phyloP scores from a whole-genome alignment of 2,113 vertebrate genomes.

The Chloropsis hardwickii region DNA sequence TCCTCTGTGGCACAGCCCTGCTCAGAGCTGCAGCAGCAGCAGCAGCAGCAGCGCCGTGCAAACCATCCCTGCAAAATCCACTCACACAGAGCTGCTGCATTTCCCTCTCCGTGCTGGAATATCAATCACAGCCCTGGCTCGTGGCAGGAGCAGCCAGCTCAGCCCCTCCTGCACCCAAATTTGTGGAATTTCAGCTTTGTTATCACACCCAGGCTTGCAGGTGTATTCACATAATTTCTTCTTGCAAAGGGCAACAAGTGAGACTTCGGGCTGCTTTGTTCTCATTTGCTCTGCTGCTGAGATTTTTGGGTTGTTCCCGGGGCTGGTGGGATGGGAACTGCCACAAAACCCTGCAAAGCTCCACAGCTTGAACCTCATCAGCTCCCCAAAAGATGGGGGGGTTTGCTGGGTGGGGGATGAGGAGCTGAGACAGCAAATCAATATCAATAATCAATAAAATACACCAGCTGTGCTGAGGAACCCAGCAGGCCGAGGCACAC shows the following conservation, averaged over 20 bases:
- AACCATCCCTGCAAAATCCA: not conserved
- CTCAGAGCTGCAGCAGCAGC: not conserved
- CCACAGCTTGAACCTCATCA: not conserved
- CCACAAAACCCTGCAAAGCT: not conserved
- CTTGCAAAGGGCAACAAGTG: not conserved
- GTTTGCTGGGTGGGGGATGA: not conserved
- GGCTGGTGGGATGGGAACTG: not conserved
- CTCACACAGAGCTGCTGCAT: not conserved
- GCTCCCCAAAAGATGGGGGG: not conserved
- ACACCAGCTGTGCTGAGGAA: not conserved
- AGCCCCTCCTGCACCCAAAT: not conserved
- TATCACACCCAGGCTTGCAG: not conserved
- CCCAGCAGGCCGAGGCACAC: not conserved
- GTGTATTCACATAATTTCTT: not conserved
- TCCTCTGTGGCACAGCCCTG: not conserved
- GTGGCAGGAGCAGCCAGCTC: not conserved
- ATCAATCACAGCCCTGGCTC: not conserved
- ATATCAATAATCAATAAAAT: not conserved
- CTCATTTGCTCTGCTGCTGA: not conserved
- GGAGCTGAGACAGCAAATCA: not conserved
- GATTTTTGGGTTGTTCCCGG: not conserved
- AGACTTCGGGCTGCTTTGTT: not conserved
- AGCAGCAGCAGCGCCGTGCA: fast-evolving
- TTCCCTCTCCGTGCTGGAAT: not conserved
- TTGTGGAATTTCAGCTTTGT: not conserved